phyloP scores from a whole-genome alignment of 1,140 invertebrate species.

The Philopotamus ludificatus region DNA sequence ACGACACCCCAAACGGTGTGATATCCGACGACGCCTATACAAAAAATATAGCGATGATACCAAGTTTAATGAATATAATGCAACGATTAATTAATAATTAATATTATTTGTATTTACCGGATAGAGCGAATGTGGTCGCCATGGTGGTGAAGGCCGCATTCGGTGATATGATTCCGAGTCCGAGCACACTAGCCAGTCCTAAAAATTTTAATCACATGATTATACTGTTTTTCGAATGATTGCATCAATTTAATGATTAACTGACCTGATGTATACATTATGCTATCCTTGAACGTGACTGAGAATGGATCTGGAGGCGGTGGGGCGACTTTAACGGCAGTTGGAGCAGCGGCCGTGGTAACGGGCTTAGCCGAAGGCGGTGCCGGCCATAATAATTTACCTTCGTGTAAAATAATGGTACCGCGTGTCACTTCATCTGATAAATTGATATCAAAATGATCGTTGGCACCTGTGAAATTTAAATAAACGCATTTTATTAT shows the following conservation, averaged over 20 bases:
- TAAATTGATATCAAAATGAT: slow-evolving; percentile 77
- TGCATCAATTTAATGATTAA: slow-evolving; percentile 3
- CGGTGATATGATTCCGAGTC: slow-evolving; percentile 73
- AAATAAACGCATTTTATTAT: neutral
- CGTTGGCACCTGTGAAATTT: slow-evolving; percentile 60
- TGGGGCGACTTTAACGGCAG: slow-evolving; percentile 46
- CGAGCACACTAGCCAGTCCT: slow-evolving; percentile 69
- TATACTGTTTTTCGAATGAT: neutral
- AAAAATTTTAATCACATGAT: slow-evolving; percentile 27
- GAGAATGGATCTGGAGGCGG: slow-evolving; percentile 56
- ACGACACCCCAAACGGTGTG: slow-evolving; percentile 93
- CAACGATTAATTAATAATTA: neutral
- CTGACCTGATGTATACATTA: slow-evolving; percentile 69
- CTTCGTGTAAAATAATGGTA: slow-evolving; percentile 73
- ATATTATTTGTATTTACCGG: slow-evolving; percentile 53
- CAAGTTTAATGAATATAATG: neutral
- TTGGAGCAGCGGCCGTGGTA: slow-evolving; percentile 50
- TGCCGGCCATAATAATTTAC: slow-evolving; percentile 79
- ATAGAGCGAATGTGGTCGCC: slow-evolving; percentile 80
- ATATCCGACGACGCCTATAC: slow-evolving; percentile 80
- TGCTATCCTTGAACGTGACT: slow-evolving; percentile 64
- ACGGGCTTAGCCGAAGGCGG: slow-evolving; percentile 60
- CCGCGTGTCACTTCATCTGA: slow-evolving; percentile 86
- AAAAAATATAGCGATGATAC: slow-evolving; percentile 43
- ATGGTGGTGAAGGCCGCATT: slow-evolving; percentile 83